Percentiles rank a stretch among this genome's conserved stretches.
Conservation (phyloP, 92 coral and sea anemone genomes). For the Bergia puertoricense region DNA sequence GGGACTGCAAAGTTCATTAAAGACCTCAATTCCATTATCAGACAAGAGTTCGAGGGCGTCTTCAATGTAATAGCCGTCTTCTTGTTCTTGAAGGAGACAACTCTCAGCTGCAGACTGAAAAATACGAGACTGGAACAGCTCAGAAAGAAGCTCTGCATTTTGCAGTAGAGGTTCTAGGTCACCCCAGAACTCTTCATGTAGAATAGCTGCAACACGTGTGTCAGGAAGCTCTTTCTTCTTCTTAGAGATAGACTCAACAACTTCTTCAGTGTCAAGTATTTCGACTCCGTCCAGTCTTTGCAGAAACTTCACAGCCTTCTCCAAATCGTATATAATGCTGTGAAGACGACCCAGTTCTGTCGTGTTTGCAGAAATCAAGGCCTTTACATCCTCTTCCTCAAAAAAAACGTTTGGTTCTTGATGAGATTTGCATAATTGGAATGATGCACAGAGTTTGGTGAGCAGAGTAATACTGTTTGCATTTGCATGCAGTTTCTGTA, state of each 20-base stretch:
- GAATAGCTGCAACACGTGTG: constrained; percentile 44
- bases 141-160: constrained; percentile 37
- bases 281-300: constrained; percentile 6
- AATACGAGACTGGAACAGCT: constrained; percentile 43
- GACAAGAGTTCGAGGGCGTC: constrained; percentile 19
- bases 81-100: background rate
- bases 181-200: constrained; percentile 69
- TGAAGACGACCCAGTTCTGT: constrained; percentile 40
- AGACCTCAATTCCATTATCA: background rate
- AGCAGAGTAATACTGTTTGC: background rate
- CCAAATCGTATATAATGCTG: constrained; percentile 22
- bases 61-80: background rate
- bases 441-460: constrained; percentile 12
- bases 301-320: constrained; percentile 44
- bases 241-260: constrained; percentile 39
- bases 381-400: constrained; percentile 30
- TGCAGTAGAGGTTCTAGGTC: constrained; percentile 42
- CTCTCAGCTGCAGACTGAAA: constrained; percentile 56
- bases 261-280: background rate
- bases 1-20: constrained; percentile 14
- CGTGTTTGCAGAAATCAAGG: constrained; percentile 15
- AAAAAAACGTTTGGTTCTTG: background rate
- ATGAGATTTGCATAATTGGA: background rate
- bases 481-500: background rate
- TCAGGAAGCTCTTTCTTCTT: constrained; percentile 21